Conservation (phyloP, 2,113 vertebrate genomes). For the Phaethon lepturus region DNA sequence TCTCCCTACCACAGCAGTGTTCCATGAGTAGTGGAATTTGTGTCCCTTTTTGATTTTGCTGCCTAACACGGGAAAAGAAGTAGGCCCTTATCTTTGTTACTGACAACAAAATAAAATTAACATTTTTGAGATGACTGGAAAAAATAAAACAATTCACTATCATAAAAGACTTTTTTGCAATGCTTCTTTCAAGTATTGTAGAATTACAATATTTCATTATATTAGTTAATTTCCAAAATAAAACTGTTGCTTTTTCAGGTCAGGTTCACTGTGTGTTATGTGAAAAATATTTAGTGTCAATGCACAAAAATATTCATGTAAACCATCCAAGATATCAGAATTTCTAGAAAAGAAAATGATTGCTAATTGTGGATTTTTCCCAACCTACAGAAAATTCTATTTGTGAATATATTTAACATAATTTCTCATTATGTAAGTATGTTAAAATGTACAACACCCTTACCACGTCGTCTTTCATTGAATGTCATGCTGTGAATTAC, state of each 20-base stretch:
- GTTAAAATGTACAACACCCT: constrained; percentile 62
- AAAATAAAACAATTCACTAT: not conserved
- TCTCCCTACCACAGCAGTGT: not conserved
- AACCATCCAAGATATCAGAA: not conserved
- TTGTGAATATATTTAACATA: constrained; percentile 16
- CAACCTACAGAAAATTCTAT: constrained; percentile 2
- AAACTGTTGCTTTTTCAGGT: not conserved
- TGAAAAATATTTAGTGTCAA: not conserved
- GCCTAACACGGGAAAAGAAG: not conserved
- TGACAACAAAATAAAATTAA: not conserved
- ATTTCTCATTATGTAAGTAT: constrained; percentile 48
- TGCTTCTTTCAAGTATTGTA: not conserved
- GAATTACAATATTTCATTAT: not conserved
- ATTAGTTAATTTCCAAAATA: not conserved
- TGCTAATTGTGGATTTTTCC: constrained; percentile 2
- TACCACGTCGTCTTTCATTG: constrained; percentile 11
- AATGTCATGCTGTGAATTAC: constrained; percentile 49
- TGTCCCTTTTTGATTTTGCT: not conserved
- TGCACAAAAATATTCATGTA: not conserved
- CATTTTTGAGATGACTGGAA: not conserved
- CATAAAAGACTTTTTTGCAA: not conserved
- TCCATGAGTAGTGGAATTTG: not conserved
- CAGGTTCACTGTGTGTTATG: not conserved
- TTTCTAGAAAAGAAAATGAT: not conserved
- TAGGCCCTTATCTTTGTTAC: not conserved